These are phyloP conservation scores for Halcyon leucocephala DNA, from an alignment of 2,797 vertebrate species.

Conservation along the genomic window DNA sequence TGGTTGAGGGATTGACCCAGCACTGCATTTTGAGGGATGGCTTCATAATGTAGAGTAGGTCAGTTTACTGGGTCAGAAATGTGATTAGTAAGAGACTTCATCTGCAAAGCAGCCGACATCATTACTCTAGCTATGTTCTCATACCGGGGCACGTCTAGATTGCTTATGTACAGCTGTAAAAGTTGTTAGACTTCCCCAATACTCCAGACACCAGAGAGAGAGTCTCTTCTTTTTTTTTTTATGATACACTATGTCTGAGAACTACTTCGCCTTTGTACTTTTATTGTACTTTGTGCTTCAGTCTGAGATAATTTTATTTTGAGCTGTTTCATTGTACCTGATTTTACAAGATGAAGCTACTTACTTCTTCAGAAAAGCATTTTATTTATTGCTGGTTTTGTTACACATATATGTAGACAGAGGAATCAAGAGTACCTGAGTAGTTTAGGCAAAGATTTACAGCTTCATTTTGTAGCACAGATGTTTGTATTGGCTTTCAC, in stretches of 20 bases:
- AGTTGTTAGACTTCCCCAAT: background rate
- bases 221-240: background rate
- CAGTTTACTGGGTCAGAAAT: background rate
- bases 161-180: background rate
- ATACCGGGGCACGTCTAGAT: background rate
- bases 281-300: background rate
- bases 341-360: background rate
- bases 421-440: background rate
- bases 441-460: background rate
- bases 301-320: background rate
- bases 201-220: background rate
- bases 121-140: background rate
- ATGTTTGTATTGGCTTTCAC: background rate
- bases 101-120: background rate
- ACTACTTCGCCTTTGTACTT: background rate
- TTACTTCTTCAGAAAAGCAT: background rate
- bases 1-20: background rate
- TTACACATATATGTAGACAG: background rate
- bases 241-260: background rate
- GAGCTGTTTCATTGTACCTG: background rate
- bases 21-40: background rate
- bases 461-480: background rate
- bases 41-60: rapidly evolving
- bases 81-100: background rate
- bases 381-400: slow-evolving; percentile 8